A percentile compares a stretch with the other conserved stretches of the same genome.
These are phyloP conservation scores for Odontothrips loti DNA, from an alignment of 2,888 invertebrate genomes.

Conservation along the genomic window DNA sequence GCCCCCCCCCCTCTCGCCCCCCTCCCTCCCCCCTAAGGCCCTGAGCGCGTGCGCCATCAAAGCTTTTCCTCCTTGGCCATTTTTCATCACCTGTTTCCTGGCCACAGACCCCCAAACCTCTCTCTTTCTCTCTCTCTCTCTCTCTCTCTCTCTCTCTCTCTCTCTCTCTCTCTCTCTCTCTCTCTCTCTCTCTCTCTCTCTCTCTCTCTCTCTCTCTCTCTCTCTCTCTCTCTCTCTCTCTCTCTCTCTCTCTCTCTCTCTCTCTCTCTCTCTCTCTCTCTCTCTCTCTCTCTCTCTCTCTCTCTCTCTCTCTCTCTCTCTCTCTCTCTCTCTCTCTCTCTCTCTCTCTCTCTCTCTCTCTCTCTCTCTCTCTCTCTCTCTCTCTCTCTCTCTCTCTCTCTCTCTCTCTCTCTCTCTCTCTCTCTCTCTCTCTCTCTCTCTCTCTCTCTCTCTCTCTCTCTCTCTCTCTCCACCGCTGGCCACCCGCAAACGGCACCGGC, in stretches of 20 bases:
- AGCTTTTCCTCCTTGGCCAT: constrained; percentile 1
- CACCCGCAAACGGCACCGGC: too few species aligned
- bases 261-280: constrained; percentile 28
- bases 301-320: constrained; percentile 28
- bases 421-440: too few species aligned
- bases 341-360: too few species aligned
- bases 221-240: constrained; percentile 27
- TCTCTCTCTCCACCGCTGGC: neutral
- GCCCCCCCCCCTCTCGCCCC: too few species aligned
- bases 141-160: constrained; percentile 28
- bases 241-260: constrained; percentile 24
- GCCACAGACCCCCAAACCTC: constrained; percentile 29
- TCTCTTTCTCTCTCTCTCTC: constrained; percentile 26
- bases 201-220: constrained; percentile 27
- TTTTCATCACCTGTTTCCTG: constrained; percentile 28
- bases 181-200: constrained; percentile 30
- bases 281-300: constrained; percentile 24
- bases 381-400: too few species aligned
- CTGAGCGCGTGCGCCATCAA: too few species aligned
- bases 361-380: too few species aligned
- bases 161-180: constrained; percentile 29
- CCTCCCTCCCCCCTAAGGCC: too few species aligned
- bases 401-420: too few species aligned
- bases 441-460: too few species aligned
- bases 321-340: neutral